A percentile compares a stretch with the other conserved stretches of the same genome.
Evolutionary conservation across 2,113 vertebrate genomes (phyloP).

Genomic region (Polypterus bichir): DNA sequence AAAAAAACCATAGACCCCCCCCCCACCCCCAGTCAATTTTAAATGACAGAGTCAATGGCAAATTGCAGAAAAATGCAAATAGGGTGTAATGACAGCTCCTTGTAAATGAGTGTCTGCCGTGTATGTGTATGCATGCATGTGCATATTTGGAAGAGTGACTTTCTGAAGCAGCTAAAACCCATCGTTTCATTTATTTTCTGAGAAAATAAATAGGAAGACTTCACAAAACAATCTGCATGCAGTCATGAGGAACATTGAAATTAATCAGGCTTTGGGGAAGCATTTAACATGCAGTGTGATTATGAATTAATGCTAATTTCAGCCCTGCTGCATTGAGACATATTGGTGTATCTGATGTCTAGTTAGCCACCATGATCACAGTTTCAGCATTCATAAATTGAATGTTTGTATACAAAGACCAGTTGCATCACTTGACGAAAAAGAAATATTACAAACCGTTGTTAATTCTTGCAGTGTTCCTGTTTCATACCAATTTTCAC

Average conservation of each 20-base stretch:
- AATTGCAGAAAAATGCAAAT: constrained; percentile 8
- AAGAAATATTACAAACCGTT: no score
- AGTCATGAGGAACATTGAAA: background rate
- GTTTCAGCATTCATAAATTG: no score
- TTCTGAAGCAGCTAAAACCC: background rate
- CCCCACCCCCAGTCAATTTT: constrained; percentile 6
- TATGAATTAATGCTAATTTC: background rate
- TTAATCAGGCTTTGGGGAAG: background rate
- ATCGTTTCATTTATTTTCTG: background rate
- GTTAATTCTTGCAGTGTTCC: no score
- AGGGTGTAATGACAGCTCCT: background rate
- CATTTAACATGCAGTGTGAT: background rate
- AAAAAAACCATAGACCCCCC: constrained; percentile 38
- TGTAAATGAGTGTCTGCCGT: constrained; percentile 3
- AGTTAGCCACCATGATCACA: no score
- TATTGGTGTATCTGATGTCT: background rate
- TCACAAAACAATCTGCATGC: background rate
- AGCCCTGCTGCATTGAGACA: background rate
- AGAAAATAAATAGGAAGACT: background rate
- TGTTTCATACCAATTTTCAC: no score
- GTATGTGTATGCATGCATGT: constrained; percentile 1
- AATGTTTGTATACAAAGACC: no score
- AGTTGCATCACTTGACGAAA: no score
- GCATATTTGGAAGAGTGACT: background rate
- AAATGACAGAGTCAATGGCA: background rate